Conservation (phyloP, 2,888 invertebrate genomes). For the Catocala sponsa region DNA sequence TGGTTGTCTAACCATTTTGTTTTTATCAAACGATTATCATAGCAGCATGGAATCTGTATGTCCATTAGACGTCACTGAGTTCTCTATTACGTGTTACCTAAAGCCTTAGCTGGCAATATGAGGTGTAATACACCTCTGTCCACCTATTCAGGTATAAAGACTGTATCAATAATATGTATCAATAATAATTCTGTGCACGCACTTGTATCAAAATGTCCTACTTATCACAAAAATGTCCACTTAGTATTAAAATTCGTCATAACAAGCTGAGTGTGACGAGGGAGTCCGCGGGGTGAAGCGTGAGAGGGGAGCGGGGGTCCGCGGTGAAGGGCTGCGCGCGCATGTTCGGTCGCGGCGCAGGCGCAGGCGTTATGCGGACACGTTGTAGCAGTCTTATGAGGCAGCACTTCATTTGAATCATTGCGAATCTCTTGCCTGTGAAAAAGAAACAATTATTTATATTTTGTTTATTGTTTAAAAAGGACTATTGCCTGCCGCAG, state of each 20-base stretch:
- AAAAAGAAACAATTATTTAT: constrained; percentile 14
- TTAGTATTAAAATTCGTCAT: constrained; percentile 56
- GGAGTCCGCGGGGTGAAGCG: constrained; percentile 76
- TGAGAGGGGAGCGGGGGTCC: constrained; percentile 77
- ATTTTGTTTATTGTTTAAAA: neutral
- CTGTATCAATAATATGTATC: no score
- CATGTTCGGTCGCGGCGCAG: constrained; percentile 39
- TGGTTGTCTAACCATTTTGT: no score
- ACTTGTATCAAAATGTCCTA: constrained; percentile 2
- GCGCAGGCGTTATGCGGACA: constrained; percentile 61
- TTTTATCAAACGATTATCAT: no score
- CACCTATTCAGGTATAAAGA: no score
- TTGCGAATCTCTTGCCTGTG: constrained; percentile 80
- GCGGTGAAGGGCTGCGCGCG: constrained; percentile 69
- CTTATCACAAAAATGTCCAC: neutral
- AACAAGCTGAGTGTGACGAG: constrained; percentile 70
- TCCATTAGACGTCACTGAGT: no score
- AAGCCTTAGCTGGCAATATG: neutral
- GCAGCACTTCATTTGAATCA: constrained; percentile 83
- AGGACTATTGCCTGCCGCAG: neutral
- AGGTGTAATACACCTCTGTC: no score
- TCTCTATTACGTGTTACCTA: no score
- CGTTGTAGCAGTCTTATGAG: constrained; percentile 68
- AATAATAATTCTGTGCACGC: no score
- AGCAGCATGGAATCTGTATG: no score